Base-by-base conservation (phyloP, 2,797 vertebrate species). In the Xiphorhynchus erythropygius region DNA sequence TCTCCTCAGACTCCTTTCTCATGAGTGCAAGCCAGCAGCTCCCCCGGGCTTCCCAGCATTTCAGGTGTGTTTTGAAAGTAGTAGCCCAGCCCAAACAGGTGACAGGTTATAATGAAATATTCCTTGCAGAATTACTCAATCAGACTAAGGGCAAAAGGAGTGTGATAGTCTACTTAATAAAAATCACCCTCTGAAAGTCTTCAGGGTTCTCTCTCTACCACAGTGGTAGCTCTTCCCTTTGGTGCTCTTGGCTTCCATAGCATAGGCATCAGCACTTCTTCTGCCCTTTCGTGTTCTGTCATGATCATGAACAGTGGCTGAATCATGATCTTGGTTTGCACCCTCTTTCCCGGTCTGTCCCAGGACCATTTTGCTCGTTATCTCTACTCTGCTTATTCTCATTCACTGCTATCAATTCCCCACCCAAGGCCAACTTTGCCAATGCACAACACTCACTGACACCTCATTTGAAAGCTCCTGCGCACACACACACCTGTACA, bases 1-100 rank as follows among this genome's bases (percentile, higher is more conserved):
- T 12, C 8, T 91, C 33, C 32, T 81, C 55, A 37, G 55, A 50
- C 1, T 3, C 5, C 5, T 56, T 75, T 78, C 39, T 65, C 30
- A 39, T 53, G 46, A 49, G 32, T 0, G 0, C 6, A 76, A 30
- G 13, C 15, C 0, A 1, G 39, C 28, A 73, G 47, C n/a, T 85
- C n/a, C 25, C 23, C 2, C 2, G n/a, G 42, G 13, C 37, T 73
- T 85, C 33, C 32, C 13, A 5, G 57, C 11, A 32, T 78, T 87
- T 84, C 44, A 49, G 22, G 9, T 44, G n/a, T 75, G 11, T 70
- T 85, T 89, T 52, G 42, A 88, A 92, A 86, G 55, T 12, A 32
- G 10, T 59, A 42, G 47, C 16, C 49, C 41, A 70, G 18, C 16
- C n/a, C 41, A 87, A 75, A 49, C 1, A 10, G 4, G 3, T 27